Conservation (phyloP, 2,888 invertebrate genomes). For the Plagodis dolabraria region DNA sequence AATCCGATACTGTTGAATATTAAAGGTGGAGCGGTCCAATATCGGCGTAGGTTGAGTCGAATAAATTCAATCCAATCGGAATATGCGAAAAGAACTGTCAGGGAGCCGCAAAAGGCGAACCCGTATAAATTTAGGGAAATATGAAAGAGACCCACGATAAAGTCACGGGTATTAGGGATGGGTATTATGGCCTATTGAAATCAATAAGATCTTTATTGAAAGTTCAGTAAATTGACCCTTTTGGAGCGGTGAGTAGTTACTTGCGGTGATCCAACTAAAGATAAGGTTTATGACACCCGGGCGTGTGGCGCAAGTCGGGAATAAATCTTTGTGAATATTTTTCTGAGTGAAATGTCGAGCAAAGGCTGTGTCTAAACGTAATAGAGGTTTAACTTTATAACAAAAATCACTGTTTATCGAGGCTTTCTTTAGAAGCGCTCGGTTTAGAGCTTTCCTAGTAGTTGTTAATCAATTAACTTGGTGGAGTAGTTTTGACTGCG, state of each 20-base stretch:
- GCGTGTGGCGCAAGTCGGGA: conserved; percentile 4
- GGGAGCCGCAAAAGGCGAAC: conserved; percentile 65
- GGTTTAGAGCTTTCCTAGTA: no score
- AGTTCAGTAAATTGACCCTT: conserved; percentile 67
- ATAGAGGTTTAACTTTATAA: no score
- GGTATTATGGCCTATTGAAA: conserved; percentile 74
- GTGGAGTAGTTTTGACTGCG: no score
- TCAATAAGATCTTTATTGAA: conserved; percentile 76
- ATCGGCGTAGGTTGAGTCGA: conserved; percentile 48
- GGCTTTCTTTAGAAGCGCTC: no score
- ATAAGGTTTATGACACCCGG: conserved; percentile 37
- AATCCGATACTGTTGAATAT: conserved; percentile 44
- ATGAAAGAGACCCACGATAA: conserved; percentile 68
- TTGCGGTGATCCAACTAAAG: conserved; percentile 35
- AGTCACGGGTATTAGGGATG: conserved; percentile 67
- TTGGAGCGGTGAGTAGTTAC: conserved; percentile 34
- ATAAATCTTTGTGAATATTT: conserved; percentile 4
- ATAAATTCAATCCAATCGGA: conserved; percentile 66
- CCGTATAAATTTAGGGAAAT: conserved; percentile 73
- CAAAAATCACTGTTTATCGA: no score
- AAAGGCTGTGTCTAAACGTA: neutral
- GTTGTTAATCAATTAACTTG: no score
- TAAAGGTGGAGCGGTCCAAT: conserved; percentile 48
- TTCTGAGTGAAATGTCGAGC: neutral
- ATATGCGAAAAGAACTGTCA: conserved; percentile 66